A percentile compares a stretch with the other conserved stretches of the same genome.
These are phyloP conservation scores for Tadarida brasiliensis DNA, from an alignment of 2,797 vertebrate genomes.

Conservation along the genomic window DNA sequence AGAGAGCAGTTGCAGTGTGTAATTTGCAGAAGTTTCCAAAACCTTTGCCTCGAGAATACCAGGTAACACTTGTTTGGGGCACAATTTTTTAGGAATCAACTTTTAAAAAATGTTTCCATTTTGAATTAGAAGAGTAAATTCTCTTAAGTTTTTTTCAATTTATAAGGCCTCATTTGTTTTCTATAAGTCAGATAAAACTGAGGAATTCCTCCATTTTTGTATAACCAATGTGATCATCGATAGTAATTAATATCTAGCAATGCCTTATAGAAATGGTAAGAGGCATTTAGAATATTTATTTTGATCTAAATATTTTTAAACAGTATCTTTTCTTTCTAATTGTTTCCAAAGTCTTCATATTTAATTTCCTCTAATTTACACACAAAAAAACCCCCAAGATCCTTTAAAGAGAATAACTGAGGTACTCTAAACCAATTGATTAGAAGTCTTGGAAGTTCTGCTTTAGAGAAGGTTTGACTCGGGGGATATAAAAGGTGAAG, in stretches of 20 bases:
- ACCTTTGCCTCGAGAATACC: constrained; percentile 91
- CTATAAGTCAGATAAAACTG: background rate
- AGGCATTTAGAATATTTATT: constrained; percentile 19
- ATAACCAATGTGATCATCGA: background rate
- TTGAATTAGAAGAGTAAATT: constrained; percentile 56
- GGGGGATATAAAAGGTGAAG: constrained; percentile 7
- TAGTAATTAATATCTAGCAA: background rate
- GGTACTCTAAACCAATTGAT: background rate
- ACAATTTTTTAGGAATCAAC: background rate
- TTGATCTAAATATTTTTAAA: background rate
- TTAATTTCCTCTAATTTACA: constrained; percentile 19
- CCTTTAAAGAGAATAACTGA: constrained; percentile 37
- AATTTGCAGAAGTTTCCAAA: constrained; percentile 95
- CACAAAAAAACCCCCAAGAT: background rate
- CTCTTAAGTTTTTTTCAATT: background rate
- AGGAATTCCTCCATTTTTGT: constrained; percentile 45
- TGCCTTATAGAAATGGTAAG: background rate
- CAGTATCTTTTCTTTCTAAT: constrained; percentile 26
- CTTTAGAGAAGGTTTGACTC: constrained; percentile 22
- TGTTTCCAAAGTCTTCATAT: background rate
- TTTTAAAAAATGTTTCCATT: constrained; percentile 41
- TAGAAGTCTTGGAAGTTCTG: constrained; percentile 16
- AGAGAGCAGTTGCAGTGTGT: constrained; percentile 97
- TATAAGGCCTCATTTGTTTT: background rate
- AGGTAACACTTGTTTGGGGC: constrained; percentile 86